A percentile compares a stretch with the other conserved stretches of the same genome.
phyloP scores from a whole-genome alignment of 2,797 vertebrate species.

The Epinephelus awoara region DNA sequence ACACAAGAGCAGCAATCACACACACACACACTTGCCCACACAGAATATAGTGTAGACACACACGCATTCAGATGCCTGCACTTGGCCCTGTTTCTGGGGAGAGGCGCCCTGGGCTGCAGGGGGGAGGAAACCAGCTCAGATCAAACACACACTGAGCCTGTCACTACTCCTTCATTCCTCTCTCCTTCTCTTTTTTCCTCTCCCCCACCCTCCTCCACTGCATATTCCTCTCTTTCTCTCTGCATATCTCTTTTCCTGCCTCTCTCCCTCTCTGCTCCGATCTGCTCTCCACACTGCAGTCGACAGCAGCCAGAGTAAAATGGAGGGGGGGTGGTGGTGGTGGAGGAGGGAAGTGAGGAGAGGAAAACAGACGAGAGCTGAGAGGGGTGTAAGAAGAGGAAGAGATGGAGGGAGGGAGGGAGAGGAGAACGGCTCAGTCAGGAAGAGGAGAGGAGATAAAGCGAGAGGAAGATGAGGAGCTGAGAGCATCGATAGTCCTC shows the following conservation, averaged over 20 bases:
- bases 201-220: not conserved
- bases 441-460: conserved; percentile 48
- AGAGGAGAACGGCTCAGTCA: not conserved
- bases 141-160: conserved; percentile 62
- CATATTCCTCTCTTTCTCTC: conserved; percentile 31
- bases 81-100: conserved; percentile 61
- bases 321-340: conserved; percentile 1
- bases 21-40: conserved; percentile 31
- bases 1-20: conserved; percentile 34
- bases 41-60: conserved; percentile 16
- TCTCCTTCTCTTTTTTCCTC: not conserved
- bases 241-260: conserved; percentile 34
- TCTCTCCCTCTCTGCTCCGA: conserved; percentile 26
- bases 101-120: conserved; percentile 48
- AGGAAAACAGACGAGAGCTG: conserved; percentile 32
- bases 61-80: conserved; percentile 39
- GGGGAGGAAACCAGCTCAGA: conserved; percentile 54
- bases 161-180: conserved; percentile 55
- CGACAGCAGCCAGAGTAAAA: conserved; percentile 56
- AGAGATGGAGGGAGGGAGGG: conserved; percentile 5
- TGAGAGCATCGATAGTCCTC: not conserved
- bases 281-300: conserved; percentile 66
- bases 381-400: conserved; percentile 41
- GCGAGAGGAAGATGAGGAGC: conserved; percentile 22
- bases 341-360: not conserved